Evolutionary conservation across 2,888 invertebrate species (phyloP), one percentile per base, ranked within the genome.

Genomic region (Lepidonotus clava): DNA sequence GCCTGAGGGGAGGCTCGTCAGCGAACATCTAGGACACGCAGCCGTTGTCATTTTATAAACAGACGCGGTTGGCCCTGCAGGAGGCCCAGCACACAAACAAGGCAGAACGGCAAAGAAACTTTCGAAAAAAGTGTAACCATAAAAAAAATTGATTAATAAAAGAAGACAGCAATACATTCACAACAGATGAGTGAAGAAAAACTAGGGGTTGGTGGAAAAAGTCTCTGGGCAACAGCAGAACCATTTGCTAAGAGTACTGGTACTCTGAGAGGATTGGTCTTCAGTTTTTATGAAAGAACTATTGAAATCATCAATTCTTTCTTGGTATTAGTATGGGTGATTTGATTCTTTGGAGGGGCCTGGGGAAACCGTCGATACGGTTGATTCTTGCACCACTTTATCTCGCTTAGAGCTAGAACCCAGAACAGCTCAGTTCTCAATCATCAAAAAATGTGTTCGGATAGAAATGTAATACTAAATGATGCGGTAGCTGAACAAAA

Each of bases 401-500:
- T 80, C 80, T 80, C 76, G 40, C 24, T 34, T 40, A 11, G 40
- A 80, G 80, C 41, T 80, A 40, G 18, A 80, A 80, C 41, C 41
- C 21, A n/a, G 51, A 46, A 46, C 38, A 14, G 76, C 51, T 80
- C 51, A 46, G 41, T 51, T 80, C 51, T 41, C 80, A 80, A 51
- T 66, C 66, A 76, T 76, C 18, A 71, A 21, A 41, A 80, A 80
- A 80, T 41, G 80, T 80, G 80, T 80, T 80, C 51, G 41, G 46
- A 28, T 66, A 66, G 11, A 66, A 14, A 76, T 76, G 24, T 76
- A 71, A 71, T 80, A 76, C 51, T 80, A 80, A 46, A 80, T 80
- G 41, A 80, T 80, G 80, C 80, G 41, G 28, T n/a, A 51, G 80
- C 80, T 80, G 80, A 80, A 80, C 80, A 80, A 80, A 80, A 80